Evolutionary conservation across 2,113 vertebrate genomes (phyloP), one percentile per base, ranked within the genome.

Genomic region (Camelus bactrianus): DNA sequence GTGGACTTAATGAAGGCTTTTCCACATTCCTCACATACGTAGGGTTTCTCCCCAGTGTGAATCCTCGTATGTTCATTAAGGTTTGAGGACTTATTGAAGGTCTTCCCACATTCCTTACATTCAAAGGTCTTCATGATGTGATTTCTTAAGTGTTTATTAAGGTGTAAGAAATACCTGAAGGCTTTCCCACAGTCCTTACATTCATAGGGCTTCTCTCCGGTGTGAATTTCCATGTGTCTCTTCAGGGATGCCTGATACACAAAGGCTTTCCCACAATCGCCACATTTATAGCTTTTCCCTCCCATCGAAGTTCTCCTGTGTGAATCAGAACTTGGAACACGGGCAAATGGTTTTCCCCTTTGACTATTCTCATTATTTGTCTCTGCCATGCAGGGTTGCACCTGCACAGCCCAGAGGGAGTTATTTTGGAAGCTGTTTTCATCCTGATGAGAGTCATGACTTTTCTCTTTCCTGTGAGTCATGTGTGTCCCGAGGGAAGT

Each of bases 371-470:
- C 22, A 1, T n/a, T 28, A 10, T 54, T 7, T 46, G 48, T 13
- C 22, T 56, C 67, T 48, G 35, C 22, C 0, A 3, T 2, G 0
- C 9, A 5, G 4, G 7, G 4, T 0, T 5, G 84, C n/a, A 3
- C 10, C 38, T 16, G 77, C 20, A 2, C 1, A 0, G 11, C 14
- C 5, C 0, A 14, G 26, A 5, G 5, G 0, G 3, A n/a, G 38
- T 5, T 42, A 30, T 81, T 46, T 42, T 1, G 16, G 26, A 12
- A 50, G 32, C 8, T 17, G 50, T 42, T 89, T 32, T 32, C 69
- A 28, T 13, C 9, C 1, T 19, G 20, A 8, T 10, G 19, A 2
- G 26, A 42, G 28, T 9, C 8, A 6, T 0, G 20, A 7, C 1
- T 54, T 75, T 67, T 65, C 30, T 83, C 48, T 32, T 8, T 3